Evolutionary conservation across 2,888 invertebrate genomes (phyloP).

Genomic region (Tipula helvola): DNA sequence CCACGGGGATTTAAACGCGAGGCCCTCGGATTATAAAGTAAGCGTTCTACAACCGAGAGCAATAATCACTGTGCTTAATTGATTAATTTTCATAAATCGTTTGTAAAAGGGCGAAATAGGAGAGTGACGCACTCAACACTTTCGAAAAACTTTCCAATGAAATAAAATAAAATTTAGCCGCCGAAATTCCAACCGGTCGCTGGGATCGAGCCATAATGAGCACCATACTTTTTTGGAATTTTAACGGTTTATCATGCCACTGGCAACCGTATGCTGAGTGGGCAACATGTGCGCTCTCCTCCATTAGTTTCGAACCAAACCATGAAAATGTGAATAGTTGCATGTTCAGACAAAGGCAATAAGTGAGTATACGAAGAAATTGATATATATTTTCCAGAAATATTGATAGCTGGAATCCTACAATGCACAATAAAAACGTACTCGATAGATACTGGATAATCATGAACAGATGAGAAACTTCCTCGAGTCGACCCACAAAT

Average conservation of each 20-base stretch:
- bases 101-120: slow-evolving; percentile 9
- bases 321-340: slow-evolving; percentile 10
- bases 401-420: slow-evolving; percentile 7
- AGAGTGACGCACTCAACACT: slow-evolving; percentile 5
- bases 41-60: too few species aligned
- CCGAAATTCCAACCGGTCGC: slow-evolving; percentile 12
- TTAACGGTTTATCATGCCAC: slow-evolving; percentile 12
- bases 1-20: too few species aligned
- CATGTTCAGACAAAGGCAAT: slow-evolving; percentile 10
- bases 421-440: slow-evolving; percentile 8
- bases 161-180: slow-evolving; percentile 14
- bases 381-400: slow-evolving; percentile 9
- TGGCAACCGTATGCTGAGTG: slow-evolving; percentile 12
- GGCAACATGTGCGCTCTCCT: slow-evolving; percentile 10
- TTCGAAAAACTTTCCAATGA: slow-evolving; percentile 14
- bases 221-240: slow-evolving; percentile 11
- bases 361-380: slow-evolving; percentile 6
- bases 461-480: slow-evolving; percentile 6
- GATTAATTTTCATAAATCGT: slow-evolving; percentile 8
- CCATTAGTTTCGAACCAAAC: slow-evolving; percentile 10
- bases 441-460: slow-evolving; percentile 9
- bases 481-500: neutral
- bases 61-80: too few species aligned
- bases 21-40: too few species aligned
- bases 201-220: slow-evolving; percentile 13